phyloP scores from a whole-genome alignment of 2,797 vertebrate species.

The Enteromius afrohamiltoni region DNA sequence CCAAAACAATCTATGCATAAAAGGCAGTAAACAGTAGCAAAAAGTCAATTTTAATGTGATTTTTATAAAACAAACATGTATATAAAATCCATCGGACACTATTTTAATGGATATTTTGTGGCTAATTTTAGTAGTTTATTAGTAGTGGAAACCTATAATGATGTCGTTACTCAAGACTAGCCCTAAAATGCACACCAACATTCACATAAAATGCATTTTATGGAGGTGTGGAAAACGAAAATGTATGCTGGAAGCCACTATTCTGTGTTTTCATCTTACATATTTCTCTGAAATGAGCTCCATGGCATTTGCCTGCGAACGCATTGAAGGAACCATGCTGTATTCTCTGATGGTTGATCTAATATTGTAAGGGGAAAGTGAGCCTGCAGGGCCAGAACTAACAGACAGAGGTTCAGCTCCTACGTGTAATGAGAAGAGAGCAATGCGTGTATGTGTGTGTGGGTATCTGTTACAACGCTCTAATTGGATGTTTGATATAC shows the following conservation, averaged over 20 bases:
- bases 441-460: constrained; percentile 21
- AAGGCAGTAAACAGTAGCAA: not conserved
- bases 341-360: constrained; percentile 51
- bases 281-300: constrained; percentile 26
- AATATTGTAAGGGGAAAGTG: constrained; percentile 50
- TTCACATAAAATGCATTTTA: constrained; percentile 14
- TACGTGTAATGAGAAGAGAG: constrained; percentile 51
- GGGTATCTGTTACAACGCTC: constrained; percentile 29
- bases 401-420: constrained; percentile 36
- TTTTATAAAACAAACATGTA: not conserved
- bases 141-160: not conserved
- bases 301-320: constrained; percentile 20
- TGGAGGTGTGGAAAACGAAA: not conserved
- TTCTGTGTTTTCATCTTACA: constrained; percentile 18
- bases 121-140: not conserved
- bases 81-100: not conserved
- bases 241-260: constrained; percentile 30
- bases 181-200: constrained; percentile 12
- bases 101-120: not conserved
- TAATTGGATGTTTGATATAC: constrained; percentile 55
- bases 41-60: not conserved
- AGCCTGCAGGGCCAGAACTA: constrained; percentile 36
- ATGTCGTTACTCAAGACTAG: not conserved
- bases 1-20: not conserved
- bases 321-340: constrained; percentile 36